These are phyloP conservation scores for Ennomos erosarius DNA, from an alignment of 2,888 invertebrate genomes.

Conservation along the genomic window DNA sequence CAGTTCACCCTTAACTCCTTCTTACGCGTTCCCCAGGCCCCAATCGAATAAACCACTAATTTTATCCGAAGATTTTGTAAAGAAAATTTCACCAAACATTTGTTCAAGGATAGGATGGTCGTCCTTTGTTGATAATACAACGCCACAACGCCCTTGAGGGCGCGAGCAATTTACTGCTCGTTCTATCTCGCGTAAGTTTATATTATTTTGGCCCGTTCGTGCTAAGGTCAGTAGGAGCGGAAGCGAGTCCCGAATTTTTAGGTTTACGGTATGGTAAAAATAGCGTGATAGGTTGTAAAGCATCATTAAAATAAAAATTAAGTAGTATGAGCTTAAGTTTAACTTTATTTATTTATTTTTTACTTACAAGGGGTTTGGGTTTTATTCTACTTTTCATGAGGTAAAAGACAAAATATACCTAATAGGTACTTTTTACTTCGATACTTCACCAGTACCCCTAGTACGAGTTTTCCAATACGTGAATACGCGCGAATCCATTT, in stretches of 20 bases:
- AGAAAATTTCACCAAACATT: slow-evolving; percentile 35
- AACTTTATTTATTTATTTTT: no score
- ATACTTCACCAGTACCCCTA: no score
- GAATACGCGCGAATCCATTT: no score
- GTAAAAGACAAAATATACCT: no score
- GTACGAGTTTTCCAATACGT: no score
- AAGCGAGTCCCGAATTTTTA: slow-evolving; percentile 17
- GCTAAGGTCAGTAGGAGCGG: slow-evolving; percentile 11
- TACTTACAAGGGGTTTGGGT: no score
- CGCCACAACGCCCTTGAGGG: slow-evolving; percentile 23
- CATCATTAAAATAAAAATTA: no score
- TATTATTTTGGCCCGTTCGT: slow-evolving; percentile 34
- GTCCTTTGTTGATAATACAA: slow-evolving; percentile 20
- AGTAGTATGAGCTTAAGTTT: no score
- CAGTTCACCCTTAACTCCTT: slow-evolving; percentile 10
- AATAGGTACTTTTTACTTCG: no score
- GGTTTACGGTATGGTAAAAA: slow-evolving; percentile 11
- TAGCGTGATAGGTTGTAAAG: no score
- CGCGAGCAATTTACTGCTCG: slow-evolving; percentile 30
- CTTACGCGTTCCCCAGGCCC: slow-evolving; percentile 23
- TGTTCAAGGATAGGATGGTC: slow-evolving; percentile 28
- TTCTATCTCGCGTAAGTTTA: slow-evolving; percentile 29
- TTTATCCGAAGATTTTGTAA: slow-evolving; percentile 27
- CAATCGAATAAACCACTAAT: slow-evolving; percentile 35
- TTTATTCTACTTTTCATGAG: no score